Conservation (phyloP, 92 coral and sea anemone genomes). For the Palythoa grandis region DNA sequence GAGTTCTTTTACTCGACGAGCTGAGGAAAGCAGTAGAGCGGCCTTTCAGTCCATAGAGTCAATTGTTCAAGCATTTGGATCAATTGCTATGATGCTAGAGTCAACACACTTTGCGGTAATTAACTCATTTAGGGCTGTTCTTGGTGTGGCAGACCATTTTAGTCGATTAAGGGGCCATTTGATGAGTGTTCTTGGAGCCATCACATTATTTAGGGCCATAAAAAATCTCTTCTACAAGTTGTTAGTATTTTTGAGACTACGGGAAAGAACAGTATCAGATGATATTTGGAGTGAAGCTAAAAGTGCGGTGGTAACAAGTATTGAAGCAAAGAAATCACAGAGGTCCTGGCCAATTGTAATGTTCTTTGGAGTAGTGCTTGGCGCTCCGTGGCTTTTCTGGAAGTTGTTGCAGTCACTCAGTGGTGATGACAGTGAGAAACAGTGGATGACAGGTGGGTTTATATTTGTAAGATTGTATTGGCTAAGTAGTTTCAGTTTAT, state of each 20-base stretch:
- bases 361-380: slow-evolving; percentile 96
- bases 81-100: slow-evolving; percentile 97
- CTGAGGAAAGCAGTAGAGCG: slow-evolving; percentile 90
- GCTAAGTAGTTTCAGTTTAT: too few relatives aligned
- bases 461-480: not conserved
- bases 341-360: slow-evolving; percentile 96
- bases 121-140: slow-evolving; percentile 90
- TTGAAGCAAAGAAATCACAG: slow-evolving; percentile 58
- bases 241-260: slow-evolving; percentile 67
- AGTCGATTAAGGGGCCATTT: slow-evolving; percentile 86
- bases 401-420: slow-evolving; percentile 77
- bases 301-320: slow-evolving; percentile 47
- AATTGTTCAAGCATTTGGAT: slow-evolving; percentile 98
- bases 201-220: slow-evolving; percentile 76
- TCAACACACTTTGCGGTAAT: slow-evolving; percentile 96
- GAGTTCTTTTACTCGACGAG: slow-evolving; percentile 90
- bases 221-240: slow-evolving; percentile 74
- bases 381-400: slow-evolving; percentile 94
- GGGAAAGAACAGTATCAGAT: slow-evolving; percentile 65
- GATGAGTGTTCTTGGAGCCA: slow-evolving; percentile 80
- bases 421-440: slow-evolving; percentile 63
- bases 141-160: slow-evolving; percentile 97
- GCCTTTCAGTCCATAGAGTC: slow-evolving; percentile 97
- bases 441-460: slow-evolving; percentile 92
- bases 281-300: slow-evolving; percentile 86